Base-by-base conservation (phyloP, 1,140 invertebrate species). In the Drosophila carrolli region DNA sequence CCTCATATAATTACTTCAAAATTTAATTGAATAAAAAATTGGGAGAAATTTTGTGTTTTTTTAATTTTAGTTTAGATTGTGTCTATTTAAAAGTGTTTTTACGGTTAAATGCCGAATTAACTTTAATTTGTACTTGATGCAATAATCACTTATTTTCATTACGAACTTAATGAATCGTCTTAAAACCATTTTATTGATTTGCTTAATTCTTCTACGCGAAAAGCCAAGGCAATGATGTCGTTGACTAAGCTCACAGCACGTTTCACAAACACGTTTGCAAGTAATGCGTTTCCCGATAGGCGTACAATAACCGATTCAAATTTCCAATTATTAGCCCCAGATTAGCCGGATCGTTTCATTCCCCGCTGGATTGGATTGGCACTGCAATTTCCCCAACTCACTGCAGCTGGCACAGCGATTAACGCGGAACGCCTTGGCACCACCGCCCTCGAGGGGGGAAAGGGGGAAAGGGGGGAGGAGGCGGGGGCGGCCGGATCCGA, bases 361-460 rank as follows among this genome's bases (percentile, higher is more conserved):
- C 72, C 59, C 72, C 19, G 58, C 37, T 29, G 14, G 44, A 27
- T 43, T 14, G 27, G 29, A 48, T 48, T 48, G 47, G 47, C 23
- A 27, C 51, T 29, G 32, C 38, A 40, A 41, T 72, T 66, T 55
- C 13, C 19, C 63, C 41, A 54, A 91, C 90, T 91, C 77, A 91
- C 90, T 79, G 72, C 90, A 91, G 38, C 61, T 68, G 66, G 90
- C 90, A 55, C 90, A 91, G 46, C 89, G 89, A 72, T 91, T 91
- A 61, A 84, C 78, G 53, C 73, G 78, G 47, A 83, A 80, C 35
- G 74, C 78, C 61, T 91, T 91, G 35, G 77, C 61, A 73, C 88
- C 85, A 40, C 72, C 57, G 46, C 60, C 65, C 46, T 82, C 75
- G 14, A 88, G 60, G 14, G 78, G 73, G 41, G 62, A 62, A 47